phyloP scores from a whole-genome alignment of 2,113 vertebrate genomes.

The Mustela lutreola region DNA sequence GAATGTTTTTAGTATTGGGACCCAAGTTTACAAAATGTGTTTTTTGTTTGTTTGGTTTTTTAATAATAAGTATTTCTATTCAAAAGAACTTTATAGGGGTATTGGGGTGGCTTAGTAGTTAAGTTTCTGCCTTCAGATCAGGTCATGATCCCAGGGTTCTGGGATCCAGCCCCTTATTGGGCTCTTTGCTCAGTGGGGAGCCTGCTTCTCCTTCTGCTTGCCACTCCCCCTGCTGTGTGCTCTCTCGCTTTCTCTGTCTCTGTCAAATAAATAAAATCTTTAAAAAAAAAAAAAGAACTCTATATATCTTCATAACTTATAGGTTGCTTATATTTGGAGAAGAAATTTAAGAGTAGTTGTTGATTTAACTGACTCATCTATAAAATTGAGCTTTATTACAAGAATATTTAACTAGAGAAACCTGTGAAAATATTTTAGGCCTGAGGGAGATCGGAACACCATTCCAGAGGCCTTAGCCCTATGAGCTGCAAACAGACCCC shows the following conservation, averaged over 20 bases:
- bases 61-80: constrained; percentile 26
- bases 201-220: no score
- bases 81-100: constrained; percentile 24
- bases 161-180: background rate
- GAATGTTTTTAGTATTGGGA: constrained; percentile 29
- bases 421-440: constrained; percentile 49
- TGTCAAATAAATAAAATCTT: background rate
- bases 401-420: constrained; percentile 42
- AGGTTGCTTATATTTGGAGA: constrained; percentile 20
- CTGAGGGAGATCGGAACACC: background rate
- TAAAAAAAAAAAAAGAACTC: background rate
- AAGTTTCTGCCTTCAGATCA: background rate
- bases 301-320: constrained; percentile 24
- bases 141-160: background rate
- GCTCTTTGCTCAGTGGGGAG: background rate
- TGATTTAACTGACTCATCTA: constrained; percentile 36
- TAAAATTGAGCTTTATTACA: constrained; percentile 35
- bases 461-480: background rate
- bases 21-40: constrained; percentile 39
- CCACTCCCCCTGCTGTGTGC: background rate
- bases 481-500: background rate
- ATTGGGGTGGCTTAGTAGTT: background rate
- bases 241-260: background rate
- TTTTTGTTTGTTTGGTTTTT: background rate
- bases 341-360: constrained; percentile 34